Conservation (phyloP, 35 echinoderm and acorn worm genomes). For the Eucidaris tribuloides region DNA sequence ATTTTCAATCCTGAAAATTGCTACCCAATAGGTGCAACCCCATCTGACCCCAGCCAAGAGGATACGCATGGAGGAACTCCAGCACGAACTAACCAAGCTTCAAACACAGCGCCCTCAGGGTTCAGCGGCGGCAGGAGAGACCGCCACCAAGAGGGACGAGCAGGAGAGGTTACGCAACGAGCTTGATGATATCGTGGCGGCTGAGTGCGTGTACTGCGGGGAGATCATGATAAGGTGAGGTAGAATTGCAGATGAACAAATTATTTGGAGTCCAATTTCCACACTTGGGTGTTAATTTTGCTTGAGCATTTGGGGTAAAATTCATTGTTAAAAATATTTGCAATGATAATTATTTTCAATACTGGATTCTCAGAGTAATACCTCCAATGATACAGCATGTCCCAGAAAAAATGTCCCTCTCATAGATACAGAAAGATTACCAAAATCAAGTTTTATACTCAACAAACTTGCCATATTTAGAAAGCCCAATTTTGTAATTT, state of each 20-base stretch:
- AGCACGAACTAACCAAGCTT: slow-evolving; percentile 41
- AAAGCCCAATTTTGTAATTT: too few species aligned
- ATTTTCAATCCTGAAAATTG: neutral
- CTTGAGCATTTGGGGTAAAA: too few species aligned
- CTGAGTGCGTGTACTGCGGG: slow-evolving; percentile 94
- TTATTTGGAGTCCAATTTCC: neutral
- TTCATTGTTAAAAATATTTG: too few species aligned
- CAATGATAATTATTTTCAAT: too few species aligned
- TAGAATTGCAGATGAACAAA: too few species aligned
- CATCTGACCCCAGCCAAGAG: slow-evolving; percentile 71
- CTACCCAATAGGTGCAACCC: slow-evolving; percentile 62
- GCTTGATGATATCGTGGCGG: slow-evolving; percentile 89
- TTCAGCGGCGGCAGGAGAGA: slow-evolving; percentile 32
- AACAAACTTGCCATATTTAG: too few species aligned
- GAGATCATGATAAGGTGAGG: slow-evolving; percentile 96
- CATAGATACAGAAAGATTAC: too few species aligned
- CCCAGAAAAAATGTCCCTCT: too few species aligned
- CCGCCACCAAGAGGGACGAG: slow-evolving; percentile 71
- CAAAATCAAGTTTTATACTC: too few species aligned
- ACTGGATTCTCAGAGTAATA: too few species aligned
- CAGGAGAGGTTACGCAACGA: slow-evolving; percentile 69
- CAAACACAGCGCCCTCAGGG: slow-evolving; percentile 12
- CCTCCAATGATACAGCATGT: too few species aligned
- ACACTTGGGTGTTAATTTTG: neutral
- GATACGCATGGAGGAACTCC: slow-evolving; percentile 56